Evolutionary conservation across 1,140 invertebrate genomes (phyloP), one percentile per base, ranked within the genome.

Genomic region (Reticulitermes speratus): DNA sequence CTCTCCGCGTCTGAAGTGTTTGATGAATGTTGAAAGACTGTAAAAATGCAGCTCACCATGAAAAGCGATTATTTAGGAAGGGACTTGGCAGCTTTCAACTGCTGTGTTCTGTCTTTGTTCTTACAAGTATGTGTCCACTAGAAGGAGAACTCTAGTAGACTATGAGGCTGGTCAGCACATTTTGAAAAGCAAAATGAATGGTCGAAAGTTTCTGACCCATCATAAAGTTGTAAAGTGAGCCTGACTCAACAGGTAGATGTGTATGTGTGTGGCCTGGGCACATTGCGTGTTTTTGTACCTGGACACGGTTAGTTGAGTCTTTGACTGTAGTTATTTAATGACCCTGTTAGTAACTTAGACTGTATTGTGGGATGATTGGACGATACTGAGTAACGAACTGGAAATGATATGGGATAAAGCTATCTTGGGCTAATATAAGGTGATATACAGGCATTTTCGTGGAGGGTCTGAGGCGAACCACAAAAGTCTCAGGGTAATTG

Each of bases 11-110:
- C n/a, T 14, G 65, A 2, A 75, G 19, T 75, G 65, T 75, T 30
- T n/a, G 65, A 30, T 75, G n/a, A 75, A 75, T 75, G 65, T 75
- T 8, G n/a, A 75, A 75, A 75, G 65, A 25, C n/a, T 75, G 65
- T 75, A 55, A 75, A 69, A 75, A 75, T 75, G 65, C 65, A 75
- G 65, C 25, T 75, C 65, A 75, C 65, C 65, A 9, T 75, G 65
- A 75, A 16, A 75, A 75, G 65, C 65, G n/a, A 75, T n/a, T 75
- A 8, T 75, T 75, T 75, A 12, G n/a, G 16, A 75, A 75, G 7
- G 65, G 65, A 14, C 65, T 30, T 75, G 65, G 8, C 65, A 30
- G 65, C 16, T 30, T 30, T 75, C 65, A 30, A 75, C 65, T n/a
- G 5, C 65, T 16, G 65, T 75, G 65, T 75, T 55, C 65, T 14